A percentile compares a stretch with the other conserved stretches of the same genome.
These are phyloP conservation scores for Enteromius viviparus DNA, from an alignment of 2,797 vertebrate species.

Conservation along the genomic window DNA sequence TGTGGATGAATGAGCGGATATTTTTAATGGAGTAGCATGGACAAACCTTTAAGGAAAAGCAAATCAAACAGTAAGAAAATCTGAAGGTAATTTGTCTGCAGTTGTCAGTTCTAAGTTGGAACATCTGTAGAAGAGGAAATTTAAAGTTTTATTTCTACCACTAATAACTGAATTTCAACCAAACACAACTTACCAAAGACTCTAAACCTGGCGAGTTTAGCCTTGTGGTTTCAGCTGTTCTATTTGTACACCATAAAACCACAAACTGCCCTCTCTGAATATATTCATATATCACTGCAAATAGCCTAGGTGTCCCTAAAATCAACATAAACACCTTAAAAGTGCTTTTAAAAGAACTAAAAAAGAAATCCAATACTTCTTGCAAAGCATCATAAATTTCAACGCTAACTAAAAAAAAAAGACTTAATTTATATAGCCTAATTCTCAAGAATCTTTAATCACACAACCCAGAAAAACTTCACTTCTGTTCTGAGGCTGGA, in stretches of 20 bases:
- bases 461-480: slow-evolving; percentile 57
- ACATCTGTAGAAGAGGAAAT: slow-evolving; percentile 63
- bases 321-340: slow-evolving; percentile 60
- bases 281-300: slow-evolving; percentile 70
- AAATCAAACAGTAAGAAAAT: slow-evolving; percentile 52
- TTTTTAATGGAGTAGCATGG: slow-evolving; percentile 40
- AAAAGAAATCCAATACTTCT: not conserved
- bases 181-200: slow-evolving; percentile 68
- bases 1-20: slow-evolving; percentile 32
- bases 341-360: slow-evolving; percentile 48
- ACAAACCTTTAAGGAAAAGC: slow-evolving; percentile 61
- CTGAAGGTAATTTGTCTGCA: slow-evolving; percentile 72
- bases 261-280: slow-evolving; percentile 45
- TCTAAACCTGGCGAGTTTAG: slow-evolving; percentile 52
- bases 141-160: slow-evolving; percentile 68
- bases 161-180: slow-evolving; percentile 69
- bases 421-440: not conserved
- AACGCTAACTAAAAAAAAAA: not conserved
- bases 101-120: slow-evolving; percentile 69
- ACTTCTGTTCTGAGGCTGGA: slow-evolving; percentile 68
- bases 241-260: slow-evolving; percentile 55
- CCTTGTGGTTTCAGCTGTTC: slow-evolving; percentile 47
- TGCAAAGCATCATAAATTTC: not conserved
- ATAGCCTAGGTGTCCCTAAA: slow-evolving; percentile 68
- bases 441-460: slow-evolving; percentile 1